These are phyloP conservation scores for Pipistrellus pygmaeus DNA, from an alignment of 2,797 vertebrate species.

Conservation along the genomic window DNA sequence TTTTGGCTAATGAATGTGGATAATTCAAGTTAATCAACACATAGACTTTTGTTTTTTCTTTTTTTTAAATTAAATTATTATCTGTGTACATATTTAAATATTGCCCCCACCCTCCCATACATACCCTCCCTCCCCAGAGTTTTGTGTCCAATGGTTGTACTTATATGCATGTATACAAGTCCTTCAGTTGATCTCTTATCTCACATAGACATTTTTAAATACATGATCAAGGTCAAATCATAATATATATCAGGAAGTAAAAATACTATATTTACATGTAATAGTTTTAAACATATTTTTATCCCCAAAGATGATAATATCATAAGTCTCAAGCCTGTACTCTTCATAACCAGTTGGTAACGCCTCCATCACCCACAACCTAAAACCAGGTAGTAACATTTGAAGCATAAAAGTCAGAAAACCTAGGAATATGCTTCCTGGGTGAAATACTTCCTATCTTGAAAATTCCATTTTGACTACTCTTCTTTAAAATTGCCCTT, in stretches of 20 bases:
- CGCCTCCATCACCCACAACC: not conserved
- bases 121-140: no score
- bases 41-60: not conserved
- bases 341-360: not conserved
- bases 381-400: not conserved
- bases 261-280: constrained; percentile 1
- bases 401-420: not conserved
- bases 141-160: no score
- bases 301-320: not conserved
- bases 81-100: no score
- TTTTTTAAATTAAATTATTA: no score
- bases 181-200: no score
- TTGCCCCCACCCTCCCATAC: no score
- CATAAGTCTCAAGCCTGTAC: not conserved
- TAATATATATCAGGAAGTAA: constrained; percentile 46
- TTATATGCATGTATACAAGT: no score
- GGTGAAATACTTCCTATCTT: constrained; percentile 8
- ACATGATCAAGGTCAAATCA: constrained; percentile 5
- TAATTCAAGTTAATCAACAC: constrained; percentile 25
- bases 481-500: not conserved
- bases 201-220: not conserved
- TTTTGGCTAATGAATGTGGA: constrained; percentile 43
- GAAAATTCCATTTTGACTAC: constrained; percentile 32
- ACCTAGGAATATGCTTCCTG: not conserved
- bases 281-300: constrained; percentile 18